Conservation (phyloP, 2,113 vertebrate genomes). For the Chascanopsetta lugubris region DNA sequence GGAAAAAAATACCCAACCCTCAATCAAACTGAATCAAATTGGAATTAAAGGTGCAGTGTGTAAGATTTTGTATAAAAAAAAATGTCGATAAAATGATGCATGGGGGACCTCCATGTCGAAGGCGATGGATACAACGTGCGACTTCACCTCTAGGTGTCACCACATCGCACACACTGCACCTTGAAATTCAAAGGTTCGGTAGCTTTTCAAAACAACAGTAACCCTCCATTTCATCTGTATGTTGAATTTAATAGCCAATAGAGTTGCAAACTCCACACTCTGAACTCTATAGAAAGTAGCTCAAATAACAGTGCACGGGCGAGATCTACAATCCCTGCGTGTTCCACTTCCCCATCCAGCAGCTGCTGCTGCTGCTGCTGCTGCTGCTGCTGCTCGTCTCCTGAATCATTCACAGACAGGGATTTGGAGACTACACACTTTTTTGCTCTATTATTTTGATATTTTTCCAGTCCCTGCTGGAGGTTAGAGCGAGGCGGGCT, state of each 20-base stretch:
- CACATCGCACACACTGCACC: no score
- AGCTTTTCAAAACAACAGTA: not conserved
- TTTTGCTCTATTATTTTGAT: not conserved
- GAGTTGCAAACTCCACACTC: not conserved
- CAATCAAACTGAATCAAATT: no score
- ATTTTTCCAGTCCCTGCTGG: not conserved
- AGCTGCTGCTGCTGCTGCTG: no score
- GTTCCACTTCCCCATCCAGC: conserved; percentile 20
- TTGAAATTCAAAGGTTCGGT: not conserved
- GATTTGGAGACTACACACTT: conserved; percentile 15
- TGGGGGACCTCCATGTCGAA: no score
- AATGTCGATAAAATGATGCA: no score
- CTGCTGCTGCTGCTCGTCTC: conserved; percentile 7
- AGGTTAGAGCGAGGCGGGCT: not conserved
- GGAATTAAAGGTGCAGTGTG: no score
- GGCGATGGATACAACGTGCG: no score
- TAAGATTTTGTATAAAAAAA: no score
- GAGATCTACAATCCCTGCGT: conserved; percentile 18
- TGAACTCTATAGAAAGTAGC: conserved; percentile 15
- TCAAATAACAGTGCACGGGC: conserved; percentile 3
- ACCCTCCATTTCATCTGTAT: not conserved
- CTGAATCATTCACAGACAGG: conserved; percentile 51
- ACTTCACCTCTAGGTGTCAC: no score
- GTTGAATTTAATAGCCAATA: conserved; percentile 15
- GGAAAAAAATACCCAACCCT: not conserved